Evolutionary conservation across 2,888 invertebrate species (phyloP).

Genomic region (Pyrgus malvae): DNA sequence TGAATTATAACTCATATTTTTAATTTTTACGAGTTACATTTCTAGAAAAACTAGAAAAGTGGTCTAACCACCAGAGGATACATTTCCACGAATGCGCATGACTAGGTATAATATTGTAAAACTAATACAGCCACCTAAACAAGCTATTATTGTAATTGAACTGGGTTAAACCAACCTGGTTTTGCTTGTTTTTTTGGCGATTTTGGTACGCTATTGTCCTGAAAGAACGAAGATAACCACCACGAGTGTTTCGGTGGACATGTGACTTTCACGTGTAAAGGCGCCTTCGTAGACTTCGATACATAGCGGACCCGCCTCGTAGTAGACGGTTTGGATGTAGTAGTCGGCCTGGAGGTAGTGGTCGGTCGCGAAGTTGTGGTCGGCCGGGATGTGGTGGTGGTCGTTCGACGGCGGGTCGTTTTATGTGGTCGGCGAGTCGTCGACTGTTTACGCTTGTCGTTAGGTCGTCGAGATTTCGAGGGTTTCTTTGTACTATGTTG

Average conservation of each 20-base stretch:
- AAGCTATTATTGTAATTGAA: neutral
- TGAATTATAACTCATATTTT: no score
- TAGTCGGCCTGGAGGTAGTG: slow-evolving; percentile 32
- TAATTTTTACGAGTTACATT: no score
- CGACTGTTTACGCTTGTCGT: slow-evolving; percentile 6
- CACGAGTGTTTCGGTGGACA: slow-evolving; percentile 57
- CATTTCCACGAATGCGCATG: no score
- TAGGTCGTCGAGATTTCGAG: slow-evolving; percentile 19
- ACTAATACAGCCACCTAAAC: no score
- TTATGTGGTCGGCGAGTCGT: slow-evolving; percentile 38
- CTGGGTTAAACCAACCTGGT: slow-evolving; percentile 58
- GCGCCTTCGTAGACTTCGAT: slow-evolving; percentile 52
- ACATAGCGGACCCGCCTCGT: slow-evolving; percentile 35
- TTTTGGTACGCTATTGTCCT: slow-evolving; percentile 53
- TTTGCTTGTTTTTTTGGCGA: slow-evolving; percentile 53
- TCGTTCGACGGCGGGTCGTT: slow-evolving; percentile 39
- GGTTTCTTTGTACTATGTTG: slow-evolving; percentile 42
- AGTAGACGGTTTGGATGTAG: slow-evolving; percentile 33
- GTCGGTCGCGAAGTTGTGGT: slow-evolving; percentile 36
- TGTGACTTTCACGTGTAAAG: slow-evolving; percentile 50
- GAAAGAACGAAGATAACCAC: slow-evolving; percentile 63
- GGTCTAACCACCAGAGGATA: no score
- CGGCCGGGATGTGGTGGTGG: slow-evolving; percentile 31
- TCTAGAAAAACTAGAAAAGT: no score
- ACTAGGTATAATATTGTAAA: no score